These are phyloP conservation scores for Ctenomys sociabilis DNA, from an alignment of 2,113 vertebrate species.

Conservation along the genomic window DNA sequence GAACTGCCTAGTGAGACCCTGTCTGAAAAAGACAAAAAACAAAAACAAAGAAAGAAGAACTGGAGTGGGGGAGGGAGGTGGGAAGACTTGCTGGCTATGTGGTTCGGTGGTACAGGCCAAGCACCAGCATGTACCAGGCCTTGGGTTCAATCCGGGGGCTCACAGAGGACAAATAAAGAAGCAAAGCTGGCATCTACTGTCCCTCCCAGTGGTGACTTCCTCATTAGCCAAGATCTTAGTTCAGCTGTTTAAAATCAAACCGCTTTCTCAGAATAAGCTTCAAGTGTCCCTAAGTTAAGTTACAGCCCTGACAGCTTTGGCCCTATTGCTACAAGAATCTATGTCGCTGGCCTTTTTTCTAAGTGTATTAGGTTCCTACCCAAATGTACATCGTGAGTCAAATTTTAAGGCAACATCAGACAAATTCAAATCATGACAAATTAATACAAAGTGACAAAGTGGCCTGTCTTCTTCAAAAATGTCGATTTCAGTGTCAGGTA, in stretches of 20 bases:
- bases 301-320: not conserved
- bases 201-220: not conserved
- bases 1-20: too few species aligned
- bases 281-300: not conserved
- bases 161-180: not conserved
- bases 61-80: too few species aligned
- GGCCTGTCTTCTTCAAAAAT: not conserved
- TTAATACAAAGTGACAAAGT: not conserved
- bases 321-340: not conserved
- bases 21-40: too few species aligned
- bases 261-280: not conserved
- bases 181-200: too few species aligned
- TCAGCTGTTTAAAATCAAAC: constrained; percentile 15
- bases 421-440: not conserved
- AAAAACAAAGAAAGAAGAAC: too few species aligned
- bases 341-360: not conserved
- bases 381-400: not conserved
- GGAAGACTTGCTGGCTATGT: not conserved
- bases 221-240: not conserved
- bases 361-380: not conserved
- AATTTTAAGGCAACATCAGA: not conserved
- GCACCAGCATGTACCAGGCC: not conserved
- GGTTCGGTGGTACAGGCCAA: not conserved
- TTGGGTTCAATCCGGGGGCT: not conserved
- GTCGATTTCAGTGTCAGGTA: not conserved